These are phyloP conservation scores for Macaria liturata DNA, from an alignment of 2,888 invertebrate genomes.

Conservation along the genomic window DNA sequence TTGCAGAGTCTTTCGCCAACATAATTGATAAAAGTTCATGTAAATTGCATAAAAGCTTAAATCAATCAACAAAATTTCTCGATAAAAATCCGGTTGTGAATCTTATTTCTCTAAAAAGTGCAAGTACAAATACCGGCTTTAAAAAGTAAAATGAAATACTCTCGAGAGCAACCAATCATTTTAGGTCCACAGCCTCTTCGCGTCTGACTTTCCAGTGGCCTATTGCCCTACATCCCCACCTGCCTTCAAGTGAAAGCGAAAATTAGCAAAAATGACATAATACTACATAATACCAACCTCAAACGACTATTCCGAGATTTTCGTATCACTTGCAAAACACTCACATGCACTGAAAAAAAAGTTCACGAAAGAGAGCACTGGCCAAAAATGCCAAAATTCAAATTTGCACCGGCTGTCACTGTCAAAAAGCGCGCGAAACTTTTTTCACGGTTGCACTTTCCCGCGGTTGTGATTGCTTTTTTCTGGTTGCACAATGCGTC, in stretches of 20 bases:
- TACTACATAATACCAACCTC: constrained; percentile 48
- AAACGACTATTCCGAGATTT: constrained; percentile 36
- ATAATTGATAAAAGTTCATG: too few species aligned
- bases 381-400: constrained; percentile 1
- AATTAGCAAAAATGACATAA: constrained; percentile 63
- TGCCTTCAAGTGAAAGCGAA: constrained; percentile 57
- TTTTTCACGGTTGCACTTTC: constrained; percentile 17
- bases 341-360: constrained; percentile 19
- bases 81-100: constrained; percentile 2
- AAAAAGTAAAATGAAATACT: constrained; percentile 19
- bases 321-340: constrained; percentile 18
- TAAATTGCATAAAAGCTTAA: too few species aligned
- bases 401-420: constrained; percentile 21
- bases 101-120: constrained; percentile 3
- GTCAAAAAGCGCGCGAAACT: constrained; percentile 25
- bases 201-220: constrained; percentile 55
- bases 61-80: neutral
- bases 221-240: constrained; percentile 55
- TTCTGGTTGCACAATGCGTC: constrained; percentile 21
- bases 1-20: too few species aligned
- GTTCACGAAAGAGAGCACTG: constrained; percentile 9
- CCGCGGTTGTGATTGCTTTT: constrained; percentile 16
- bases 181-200: constrained; percentile 45
- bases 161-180: constrained; percentile 14
- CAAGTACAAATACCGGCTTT: constrained; percentile 1